Conservation (phyloP, 2,113 vertebrate genomes). For the Fregetta grallaria region DNA sequence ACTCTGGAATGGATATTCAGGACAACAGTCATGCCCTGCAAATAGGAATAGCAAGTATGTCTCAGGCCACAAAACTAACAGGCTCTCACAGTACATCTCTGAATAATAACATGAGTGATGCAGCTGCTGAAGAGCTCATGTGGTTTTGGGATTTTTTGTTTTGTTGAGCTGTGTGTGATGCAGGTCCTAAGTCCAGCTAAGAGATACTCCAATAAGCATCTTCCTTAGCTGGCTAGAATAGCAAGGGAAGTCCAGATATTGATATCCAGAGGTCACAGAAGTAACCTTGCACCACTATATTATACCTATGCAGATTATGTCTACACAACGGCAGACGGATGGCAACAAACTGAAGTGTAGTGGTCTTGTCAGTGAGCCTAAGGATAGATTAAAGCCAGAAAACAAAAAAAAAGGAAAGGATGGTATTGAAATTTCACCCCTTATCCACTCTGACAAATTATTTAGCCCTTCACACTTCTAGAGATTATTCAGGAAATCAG, state of each 20-base stretch:
- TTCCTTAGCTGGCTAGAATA: neutral
- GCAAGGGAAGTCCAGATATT: neutral
- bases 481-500: neutral
- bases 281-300: neutral
- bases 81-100: neutral
- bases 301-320: neutral
- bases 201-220: neutral
- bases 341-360: neutral
- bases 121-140: neutral
- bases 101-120: neutral
- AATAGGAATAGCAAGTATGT: neutral
- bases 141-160: neutral
- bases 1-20: neutral
- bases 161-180: neutral
- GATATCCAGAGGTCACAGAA: neutral
- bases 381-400: neutral
- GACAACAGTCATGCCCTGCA: neutral
- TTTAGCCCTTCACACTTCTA: neutral
- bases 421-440: neutral
- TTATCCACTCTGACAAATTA: neutral
- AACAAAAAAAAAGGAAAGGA: neutral
- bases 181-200: neutral
- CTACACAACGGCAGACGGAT: neutral
- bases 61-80: neutral
- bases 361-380: neutral